Evolutionary conservation across 2,888 invertebrate species (phyloP), one percentile per base, ranked within the genome.

Genomic region (Scrobipalpa atriplicella): DNA sequence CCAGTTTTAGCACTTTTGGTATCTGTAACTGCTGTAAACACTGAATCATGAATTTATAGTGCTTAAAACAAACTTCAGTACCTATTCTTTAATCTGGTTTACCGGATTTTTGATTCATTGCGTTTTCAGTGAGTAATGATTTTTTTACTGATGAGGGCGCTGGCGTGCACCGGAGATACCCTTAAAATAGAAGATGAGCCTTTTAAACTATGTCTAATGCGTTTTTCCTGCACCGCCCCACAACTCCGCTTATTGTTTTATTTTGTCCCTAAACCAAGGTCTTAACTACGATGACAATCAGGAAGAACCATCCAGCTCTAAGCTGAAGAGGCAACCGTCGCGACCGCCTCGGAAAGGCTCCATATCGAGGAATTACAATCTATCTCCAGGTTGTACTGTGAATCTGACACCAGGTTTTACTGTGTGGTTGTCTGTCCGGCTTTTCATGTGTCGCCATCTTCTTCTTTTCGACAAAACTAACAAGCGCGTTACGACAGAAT

Each of bases 241-340:
- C n/a, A 47, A 2, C 5, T 47, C 47, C n/a, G 47, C 47, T 47
- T 47, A 47, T 47, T 47, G n/a, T n/a, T 47, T 47, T 47, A 10
- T 47, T 47, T 47, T 47, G 29, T 58, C 18, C 36, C 10, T 38
- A 58, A 58, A n/a, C 38, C 63, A 85, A 96, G 96, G 98, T 74
- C 92, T 98, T 18, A 96, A 97, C 84, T 98, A 97, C 87, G 98
- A 98, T 74, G 98, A 98, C 80, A 96, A 81, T 66, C 90, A 86
- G 64, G 91, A 92, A 61, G 92, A 92, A 29, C 81, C 75, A 66
- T 60, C 76, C 0, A 78, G 76, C 68, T 80, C 88, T n/a, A 92
- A 90, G 80, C 82, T 88, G 70, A 90, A 90, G 75, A 81, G 85
- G 2, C 94, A 93, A 73, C 97, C 97, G 0, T 86, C 95, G 0